Evolutionary conservation across 2,113 vertebrate genomes (phyloP), one percentile per base, ranked within the genome.

Genomic region (Cygnus buccinator): DNA sequence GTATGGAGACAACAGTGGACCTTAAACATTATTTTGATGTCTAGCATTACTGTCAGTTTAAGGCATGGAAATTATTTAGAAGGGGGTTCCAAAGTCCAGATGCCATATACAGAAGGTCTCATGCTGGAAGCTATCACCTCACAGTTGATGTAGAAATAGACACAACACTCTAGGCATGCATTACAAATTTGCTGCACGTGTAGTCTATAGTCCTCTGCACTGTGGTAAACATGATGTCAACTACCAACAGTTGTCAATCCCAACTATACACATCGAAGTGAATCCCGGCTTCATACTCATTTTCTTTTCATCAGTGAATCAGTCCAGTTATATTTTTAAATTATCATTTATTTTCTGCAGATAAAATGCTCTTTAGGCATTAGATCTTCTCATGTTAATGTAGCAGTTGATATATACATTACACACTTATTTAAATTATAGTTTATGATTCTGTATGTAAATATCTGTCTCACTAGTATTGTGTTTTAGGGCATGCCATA

Each of bases 261-360:
- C 19, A 82, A 80, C 84, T 88, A 84, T 73, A 61, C 29, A 74
- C 81, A 41, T 85, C 65, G 93, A 95, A 93, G 31, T 23, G 44
- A 84, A 66, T 35, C 26, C 68, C 84, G 82, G 52, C 67, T 94
- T 84, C 48, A 48, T 65, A 74, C 37, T 77, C n/a, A 90, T 95
- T 90, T 95, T 86, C 43, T 86, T 90, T 92, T 78, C 68, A 76
- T 70, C 83, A 90, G 13, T 88, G 66, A 93, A 75, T 81, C 61
- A 77, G 65, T 43, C 74, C 61, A 80, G 68, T 43, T 92, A 81
- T 71, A 86, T 52, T 22, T 68, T 76, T 25, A 80, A 89, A 86
- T 57, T 75, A 41, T 84, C 23, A 82, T 81, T 87, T 77, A 44
- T 50, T 87, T 91, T 14, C 21, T 59, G 37, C 78, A 95, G 90